These are phyloP conservation scores for Lutjanus erythropterus DNA, from an alignment of 2,113 vertebrate species.

Conservation along the genomic window DNA sequence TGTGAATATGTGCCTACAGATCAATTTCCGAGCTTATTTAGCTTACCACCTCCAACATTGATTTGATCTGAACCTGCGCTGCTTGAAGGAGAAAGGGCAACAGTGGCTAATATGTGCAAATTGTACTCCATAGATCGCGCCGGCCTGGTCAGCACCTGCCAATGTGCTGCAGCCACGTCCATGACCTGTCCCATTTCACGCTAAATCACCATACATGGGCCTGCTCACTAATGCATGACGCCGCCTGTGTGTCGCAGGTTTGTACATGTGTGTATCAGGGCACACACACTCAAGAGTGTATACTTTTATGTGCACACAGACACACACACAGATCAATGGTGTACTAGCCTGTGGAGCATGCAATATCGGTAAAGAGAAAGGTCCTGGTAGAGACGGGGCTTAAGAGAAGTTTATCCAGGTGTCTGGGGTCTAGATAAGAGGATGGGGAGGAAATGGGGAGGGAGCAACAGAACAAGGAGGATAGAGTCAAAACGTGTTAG, in stretches of 20 bases:
- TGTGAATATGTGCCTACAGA: slow-evolving; percentile 43
- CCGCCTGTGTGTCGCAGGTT: slow-evolving; percentile 20
- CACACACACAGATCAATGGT: slow-evolving; percentile 50
- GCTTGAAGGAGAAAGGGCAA: slow-evolving; percentile 54
- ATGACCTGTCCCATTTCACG: slow-evolving; percentile 67
- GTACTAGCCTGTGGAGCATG: background rate
- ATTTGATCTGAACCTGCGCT: slow-evolving; percentile 57
- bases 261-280: slow-evolving; percentile 10
- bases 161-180: slow-evolving; percentile 46
- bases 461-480: background rate
- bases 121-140: slow-evolving; percentile 57
- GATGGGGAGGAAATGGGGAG: background rate
- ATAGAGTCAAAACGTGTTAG: background rate
- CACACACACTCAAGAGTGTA: background rate
- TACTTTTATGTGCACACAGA: background rate
- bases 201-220: slow-evolving; percentile 41
- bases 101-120: slow-evolving; percentile 67
- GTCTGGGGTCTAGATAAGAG: slow-evolving; percentile 20
- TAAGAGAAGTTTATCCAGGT: slow-evolving; percentile 31
- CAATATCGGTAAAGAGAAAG: slow-evolving; percentile 18
- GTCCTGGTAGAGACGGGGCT: slow-evolving; percentile 1
- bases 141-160: slow-evolving; percentile 59
- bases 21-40: slow-evolving; percentile 71
- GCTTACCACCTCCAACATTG: slow-evolving; percentile 69
- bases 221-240: slow-evolving; percentile 44